These are phyloP conservation scores for Gymnocephalus cernua DNA, from an alignment of 2,113 vertebrate genomes.

Conservation along the genomic window DNA sequence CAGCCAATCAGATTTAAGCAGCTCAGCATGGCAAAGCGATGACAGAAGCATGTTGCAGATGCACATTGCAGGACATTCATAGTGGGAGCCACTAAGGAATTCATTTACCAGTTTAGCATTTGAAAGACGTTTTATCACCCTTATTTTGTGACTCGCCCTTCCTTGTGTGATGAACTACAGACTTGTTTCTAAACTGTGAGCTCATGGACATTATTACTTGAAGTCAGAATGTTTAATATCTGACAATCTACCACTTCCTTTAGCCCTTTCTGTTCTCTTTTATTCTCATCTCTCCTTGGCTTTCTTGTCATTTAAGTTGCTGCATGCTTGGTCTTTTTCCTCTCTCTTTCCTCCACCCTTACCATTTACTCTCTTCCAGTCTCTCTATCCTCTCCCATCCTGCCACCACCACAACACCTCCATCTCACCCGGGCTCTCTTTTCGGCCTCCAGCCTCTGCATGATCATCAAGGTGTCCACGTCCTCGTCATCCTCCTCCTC, in stretches of 20 bases:
- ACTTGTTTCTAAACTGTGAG: slow-evolving; percentile 19
- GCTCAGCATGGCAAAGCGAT: slow-evolving; percentile 86
- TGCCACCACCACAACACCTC: not conserved
- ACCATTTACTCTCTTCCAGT: not conserved
- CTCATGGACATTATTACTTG: slow-evolving; percentile 27
- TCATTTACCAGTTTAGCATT: slow-evolving; percentile 34
- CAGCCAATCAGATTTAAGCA: slow-evolving; percentile 81
- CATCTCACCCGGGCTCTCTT: slow-evolving; percentile 96
- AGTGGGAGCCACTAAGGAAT: slow-evolving; percentile 48
- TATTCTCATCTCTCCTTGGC: not conserved
- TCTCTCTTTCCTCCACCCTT: not conserved
- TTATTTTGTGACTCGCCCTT: slow-evolving; percentile 40
- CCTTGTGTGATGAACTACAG: not conserved
- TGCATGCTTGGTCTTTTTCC: not conserved
- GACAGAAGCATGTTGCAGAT: slow-evolving; percentile 86
- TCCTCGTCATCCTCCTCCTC: slow-evolving; percentile 98
- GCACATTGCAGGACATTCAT: slow-evolving; percentile 82
- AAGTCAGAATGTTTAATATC: slow-evolving; percentile 41
- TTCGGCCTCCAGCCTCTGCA: slow-evolving; percentile 97
- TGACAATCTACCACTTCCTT: not conserved
- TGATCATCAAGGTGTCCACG: slow-evolving; percentile 94
- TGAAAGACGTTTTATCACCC: slow-evolving; percentile 34
- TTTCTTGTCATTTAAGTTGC: not conserved
- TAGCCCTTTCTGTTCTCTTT: no score
- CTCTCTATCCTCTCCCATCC: not conserved